Base-by-base conservation (phyloP, 2,113 vertebrate species). In the Serinus canaria region DNA sequence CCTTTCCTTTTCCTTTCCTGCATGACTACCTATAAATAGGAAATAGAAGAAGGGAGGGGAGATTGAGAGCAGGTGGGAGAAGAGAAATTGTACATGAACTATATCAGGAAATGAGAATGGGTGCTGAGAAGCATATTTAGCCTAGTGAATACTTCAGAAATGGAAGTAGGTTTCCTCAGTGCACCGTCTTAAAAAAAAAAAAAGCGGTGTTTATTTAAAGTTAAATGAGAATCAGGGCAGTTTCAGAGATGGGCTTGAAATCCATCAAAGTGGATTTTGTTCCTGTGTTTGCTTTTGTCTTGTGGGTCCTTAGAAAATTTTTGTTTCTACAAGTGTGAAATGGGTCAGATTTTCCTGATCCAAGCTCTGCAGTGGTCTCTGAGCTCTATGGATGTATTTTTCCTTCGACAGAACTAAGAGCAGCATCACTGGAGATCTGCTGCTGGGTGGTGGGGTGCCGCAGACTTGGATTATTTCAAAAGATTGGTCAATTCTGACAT, bases 121-220 rank as follows among this genome's bases (percentile, higher is more conserved):
- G 43, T 80, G 41, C 77, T 58, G 31, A 90, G 72, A 86, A 73
- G 25, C 37, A 62, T 76, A 90, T 85, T 89, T 95, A 92, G 63
- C n/a, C 23, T 78, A 46, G 80, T 83, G 73, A 73, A 74, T 81
- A n/a, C 60, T 87, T 93, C 68, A 92, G 80, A 90, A 92, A 90
- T 35, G 52, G 55, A 96, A 91, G 50, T 10, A 69, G 59, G 16
- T 76, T 95, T 94, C 84, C 66, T 49, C 58, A 78, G 68, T 81
- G 11, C 21, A 43, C 41, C 56, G 35, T 19, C 35, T 15, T 13
- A 74, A 58, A 16, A 25, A 53, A 50, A 28, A 62, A 62, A 15
- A 23, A 64, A 35, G 37, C 44, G 5, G 7, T 23, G 37, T 84
- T 92, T 88, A 52, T 92, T 94, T 80, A 52, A 67, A 85, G 44